Evolutionary conservation across 2,888 invertebrate species (phyloP).

Genomic region (Protodeltote pygarga): DNA sequence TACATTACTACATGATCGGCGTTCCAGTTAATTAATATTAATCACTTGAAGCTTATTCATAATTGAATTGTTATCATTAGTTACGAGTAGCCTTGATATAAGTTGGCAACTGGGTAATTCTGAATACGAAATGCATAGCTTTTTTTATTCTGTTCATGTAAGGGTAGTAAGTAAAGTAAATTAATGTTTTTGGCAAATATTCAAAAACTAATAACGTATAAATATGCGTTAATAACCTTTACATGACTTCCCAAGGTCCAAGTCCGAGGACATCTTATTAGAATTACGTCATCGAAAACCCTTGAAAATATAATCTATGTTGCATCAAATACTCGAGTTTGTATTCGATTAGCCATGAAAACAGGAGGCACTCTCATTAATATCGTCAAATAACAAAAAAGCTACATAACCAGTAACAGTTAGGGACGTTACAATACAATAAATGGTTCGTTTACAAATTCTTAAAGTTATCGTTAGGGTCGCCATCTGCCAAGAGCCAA

Average conservation of each 20-base stretch:
- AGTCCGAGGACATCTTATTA: neutral
- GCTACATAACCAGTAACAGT: conserved; percentile 17
- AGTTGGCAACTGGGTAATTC: conserved; percentile 6
- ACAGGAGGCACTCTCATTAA: conserved; percentile 9
- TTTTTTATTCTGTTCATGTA: conserved; percentile 6
- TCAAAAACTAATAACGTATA: conserved; percentile 8
- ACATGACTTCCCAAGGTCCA: neutral
- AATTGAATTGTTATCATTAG: conserved; percentile 13
- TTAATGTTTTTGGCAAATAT: conserved; percentile 30
- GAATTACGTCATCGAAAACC: conserved; percentile 6
- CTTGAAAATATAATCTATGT: conserved; percentile 1
- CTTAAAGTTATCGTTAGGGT: conserved; percentile 33
- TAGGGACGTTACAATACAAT: conserved; percentile 35
- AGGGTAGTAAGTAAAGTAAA: conserved; percentile 15
- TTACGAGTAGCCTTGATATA: conserved; percentile 6
- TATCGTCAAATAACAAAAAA: conserved; percentile 15
- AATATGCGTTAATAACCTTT: conserved; percentile 3
- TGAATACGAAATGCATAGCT: conserved; percentile 5
- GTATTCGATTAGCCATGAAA: conserved; percentile 7
- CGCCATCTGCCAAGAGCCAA: conserved; percentile 48
- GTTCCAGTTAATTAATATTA: conserved; percentile 31
- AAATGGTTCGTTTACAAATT: conserved; percentile 40
- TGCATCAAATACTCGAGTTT: neutral
- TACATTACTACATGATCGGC: conserved; percentile 29
- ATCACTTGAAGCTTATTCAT: conserved; percentile 15